Percentiles rank a stretch among this genome's conserved stretches.
These are phyloP conservation scores for Drosophila ogumai DNA, from an alignment of 1,140 invertebrate genomes.

Conservation along the genomic window DNA sequence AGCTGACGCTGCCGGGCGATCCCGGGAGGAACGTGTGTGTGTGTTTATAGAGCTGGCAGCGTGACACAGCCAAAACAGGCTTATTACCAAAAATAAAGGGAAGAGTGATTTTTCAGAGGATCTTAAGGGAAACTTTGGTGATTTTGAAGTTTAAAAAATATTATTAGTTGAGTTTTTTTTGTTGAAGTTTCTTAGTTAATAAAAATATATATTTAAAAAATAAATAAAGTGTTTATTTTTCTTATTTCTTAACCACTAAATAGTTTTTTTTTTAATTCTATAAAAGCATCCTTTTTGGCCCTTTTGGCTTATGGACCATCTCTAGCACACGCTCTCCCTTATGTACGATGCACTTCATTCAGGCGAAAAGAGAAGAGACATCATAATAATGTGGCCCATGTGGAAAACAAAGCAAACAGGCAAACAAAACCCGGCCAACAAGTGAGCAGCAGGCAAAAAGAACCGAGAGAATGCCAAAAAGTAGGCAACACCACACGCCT, in stretches of 20 bases:
- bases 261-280: background rate
- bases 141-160: background rate
- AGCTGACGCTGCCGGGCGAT: slow-evolving; percentile 42
- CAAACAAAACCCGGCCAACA: slow-evolving; percentile 60
- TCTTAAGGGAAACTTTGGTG: background rate
- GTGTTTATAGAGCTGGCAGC: slow-evolving; percentile 7
- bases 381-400: slow-evolving; percentile 70
- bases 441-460: slow-evolving; percentile 58
- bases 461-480: slow-evolving; percentile 33
- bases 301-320: background rate
- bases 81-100: background rate
- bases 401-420: slow-evolving; percentile 66
- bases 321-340: slow-evolving; percentile 28
- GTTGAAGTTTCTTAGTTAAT: background rate
- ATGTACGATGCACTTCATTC: slow-evolving; percentile 60
- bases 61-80: slow-evolving; percentile 21
- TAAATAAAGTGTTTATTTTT: background rate
- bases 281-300: background rate
- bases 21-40: slow-evolving; percentile 32
- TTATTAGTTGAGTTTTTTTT: background rate
- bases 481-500: slow-evolving; percentile 41
- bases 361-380: slow-evolving; percentile 60
- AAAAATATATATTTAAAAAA: background rate
- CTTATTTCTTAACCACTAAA: background rate
- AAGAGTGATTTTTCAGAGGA: background rate